phyloP scores from a whole-genome alignment of 2,797 vertebrate species.

The Chaetodon trifasciatus region DNA sequence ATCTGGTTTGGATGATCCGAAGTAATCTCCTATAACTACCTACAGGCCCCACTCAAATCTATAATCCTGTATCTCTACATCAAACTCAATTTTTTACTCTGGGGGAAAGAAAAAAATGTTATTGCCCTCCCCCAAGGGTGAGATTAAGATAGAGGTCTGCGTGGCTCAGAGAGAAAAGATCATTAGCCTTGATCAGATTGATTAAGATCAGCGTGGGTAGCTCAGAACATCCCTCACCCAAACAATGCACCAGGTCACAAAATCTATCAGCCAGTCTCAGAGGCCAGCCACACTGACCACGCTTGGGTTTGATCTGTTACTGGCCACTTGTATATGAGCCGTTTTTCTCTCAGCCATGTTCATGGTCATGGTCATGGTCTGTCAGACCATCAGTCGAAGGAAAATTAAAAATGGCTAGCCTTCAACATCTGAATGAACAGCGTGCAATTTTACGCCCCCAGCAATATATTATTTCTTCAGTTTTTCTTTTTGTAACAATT shows the following conservation, averaged over 20 bases:
- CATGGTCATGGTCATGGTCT: constrained; percentile 12
- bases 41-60: constrained; percentile 72
- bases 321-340: constrained; percentile 11
- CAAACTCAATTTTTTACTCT: constrained; percentile 51
- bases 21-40: constrained; percentile 81
- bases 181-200: constrained; percentile 79
- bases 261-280: constrained; percentile 40
- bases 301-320: constrained; percentile 27
- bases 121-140: constrained; percentile 44
- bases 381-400: constrained; percentile 1
- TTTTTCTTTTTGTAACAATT: neutral
- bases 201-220: constrained; percentile 62
- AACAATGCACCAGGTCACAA: constrained; percentile 48
- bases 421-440: constrained; percentile 9
- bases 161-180: constrained; percentile 71
- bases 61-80: constrained; percentile 80
- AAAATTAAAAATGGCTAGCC: constrained; percentile 10
- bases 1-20: constrained; percentile 82
- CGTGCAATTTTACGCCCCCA: neutral
- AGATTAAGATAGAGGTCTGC: constrained; percentile 71
- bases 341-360: neutral
- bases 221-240: constrained; percentile 53
- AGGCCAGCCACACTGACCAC: constrained; percentile 28
- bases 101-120: constrained; percentile 35
- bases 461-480: neutral